Base-by-base conservation (phyloP, 2,797 vertebrate genomes). In the Macroramphosus scolopax region DNA sequence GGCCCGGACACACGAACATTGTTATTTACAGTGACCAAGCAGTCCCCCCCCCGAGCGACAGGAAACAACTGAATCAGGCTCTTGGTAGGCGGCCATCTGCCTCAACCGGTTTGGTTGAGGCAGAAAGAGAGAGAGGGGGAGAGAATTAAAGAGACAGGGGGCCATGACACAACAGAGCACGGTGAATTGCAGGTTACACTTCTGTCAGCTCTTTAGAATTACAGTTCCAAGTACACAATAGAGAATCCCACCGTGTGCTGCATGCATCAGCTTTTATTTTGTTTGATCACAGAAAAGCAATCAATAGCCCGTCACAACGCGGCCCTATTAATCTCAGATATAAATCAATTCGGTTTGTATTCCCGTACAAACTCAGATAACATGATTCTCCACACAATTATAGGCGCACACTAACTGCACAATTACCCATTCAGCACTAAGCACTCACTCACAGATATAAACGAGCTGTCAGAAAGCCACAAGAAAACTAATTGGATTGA, bases 401-500 rank as follows among this genome's bases (percentile, higher is more conserved):
- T 49, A 28, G 46, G 51, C 51, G 18, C 42, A 56, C 77, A 68
- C 64, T 60, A 75, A 77, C 58, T 68, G 77, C 77, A 80, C 77
- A 79, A 79, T 81, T 81, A 83, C 75, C 76, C 75, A 68, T 75
- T 73, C 71, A 72, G 64, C 57, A 68, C 33, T 2, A 34, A 71
- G 67, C 70, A 76, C 72, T 85, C 77, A 78, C 74, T 88, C 84
- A 83, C 67, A 77, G 59, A 85, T 84, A 86, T 86, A 83, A 88
- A 87, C 74, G 77, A 87, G 82, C 82, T 83, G 84, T 82, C 84
- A 87, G 74, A 81, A 81, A 81, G 63, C 78, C 79, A 78, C 79
- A 54, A 72, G 75, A 76, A 81, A 85, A 82, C 79, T 84, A 88
- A 85, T 86, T 84, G 80, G 80, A 84, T 81, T 70, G 82, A 78